Evolutionary conservation across 2,113 vertebrate genomes (phyloP), one percentile per base, ranked within the genome.

Genomic region (Gambusia affinis): DNA sequence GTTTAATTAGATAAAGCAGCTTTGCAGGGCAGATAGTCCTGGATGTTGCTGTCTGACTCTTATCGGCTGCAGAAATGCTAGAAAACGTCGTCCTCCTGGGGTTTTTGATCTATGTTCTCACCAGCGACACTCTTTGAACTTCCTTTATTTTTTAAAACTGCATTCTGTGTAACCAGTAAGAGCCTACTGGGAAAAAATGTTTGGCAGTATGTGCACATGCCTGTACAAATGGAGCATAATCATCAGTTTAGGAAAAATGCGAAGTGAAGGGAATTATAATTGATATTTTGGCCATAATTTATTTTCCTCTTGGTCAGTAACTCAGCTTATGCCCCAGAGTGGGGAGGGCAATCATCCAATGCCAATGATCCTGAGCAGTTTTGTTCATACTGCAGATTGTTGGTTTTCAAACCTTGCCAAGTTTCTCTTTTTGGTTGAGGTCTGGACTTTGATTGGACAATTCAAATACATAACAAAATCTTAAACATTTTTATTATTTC

Each of bases 171-270:
- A 79, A 64, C 22, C 64, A 67, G 72, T 72, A 27, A 70, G n/a
- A 57, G 73, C 65, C 72, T 69, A 22, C 30, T 54, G 72, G 62
- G 39, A 64, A 73, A 78, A 65, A 27, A 47, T 5, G 73, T 76
- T 75, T 27, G 24, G 64, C 60, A 75, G 54, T 65, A 60, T 29
- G 35, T 76, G 19, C 63, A 35, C 35, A 27, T 73, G 17, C 39
- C 78, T 47, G 54, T 37, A 12, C 51, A 24, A 57, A 24, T 57
- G 77, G 57, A 78, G 75, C 60, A 2, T 67, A 14, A 84, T 88
- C 84, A 87, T 89, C 89, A 78, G 69, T 89, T 91, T 71, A n/a
- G 74, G 14, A 67, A 75, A 91, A 82, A 35, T 70, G 75, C 85
- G 68, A 73, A 28, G 66, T 71, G 67, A 73, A 79, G 72, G 3